Conservation (phyloP, 2,888 invertebrate genomes). For the Callyntrura sp. region DNA sequence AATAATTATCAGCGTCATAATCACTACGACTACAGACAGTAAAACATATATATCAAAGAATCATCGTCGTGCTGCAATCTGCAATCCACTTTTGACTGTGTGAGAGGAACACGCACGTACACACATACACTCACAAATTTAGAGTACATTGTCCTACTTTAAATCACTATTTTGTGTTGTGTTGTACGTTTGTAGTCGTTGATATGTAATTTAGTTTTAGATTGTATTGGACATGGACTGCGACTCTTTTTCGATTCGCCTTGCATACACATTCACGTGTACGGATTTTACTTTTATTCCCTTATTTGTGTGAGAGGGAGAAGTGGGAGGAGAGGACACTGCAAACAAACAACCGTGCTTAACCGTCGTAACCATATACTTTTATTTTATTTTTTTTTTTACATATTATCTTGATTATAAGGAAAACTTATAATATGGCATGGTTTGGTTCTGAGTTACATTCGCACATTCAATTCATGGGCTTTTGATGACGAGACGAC, state of each 20-base stretch:
- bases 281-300: neutral
- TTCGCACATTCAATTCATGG: too few relatives aligned
- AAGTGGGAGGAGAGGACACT: neutral
- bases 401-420: neutral
- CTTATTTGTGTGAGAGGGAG: neutral
- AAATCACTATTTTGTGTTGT: slow-evolving; percentile 64
- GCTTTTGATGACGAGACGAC: too few relatives aligned
- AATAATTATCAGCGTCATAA: slow-evolving; percentile 7
- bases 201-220: slow-evolving; percentile 47
- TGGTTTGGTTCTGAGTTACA: too few relatives aligned
- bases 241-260: slow-evolving; percentile 26
- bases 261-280: neutral
- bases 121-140: slow-evolving; percentile 28
- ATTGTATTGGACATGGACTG: slow-evolving; percentile 22
- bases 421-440: slow-evolving; percentile 3
- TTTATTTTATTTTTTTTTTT: slow-evolving; percentile 1
- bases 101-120: neutral
- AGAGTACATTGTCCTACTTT: slow-evolving; percentile 77
- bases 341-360: neutral
- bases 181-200: slow-evolving; percentile 32
- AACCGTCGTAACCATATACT: slow-evolving; percentile 4
- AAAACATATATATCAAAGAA: neutral
- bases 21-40: neutral
- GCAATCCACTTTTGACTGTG: neutral
- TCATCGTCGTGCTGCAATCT: too few relatives aligned